Conservation (phyloP, 92 coral and sea anemone genomes). For the Paragorgia papillata region DNA sequence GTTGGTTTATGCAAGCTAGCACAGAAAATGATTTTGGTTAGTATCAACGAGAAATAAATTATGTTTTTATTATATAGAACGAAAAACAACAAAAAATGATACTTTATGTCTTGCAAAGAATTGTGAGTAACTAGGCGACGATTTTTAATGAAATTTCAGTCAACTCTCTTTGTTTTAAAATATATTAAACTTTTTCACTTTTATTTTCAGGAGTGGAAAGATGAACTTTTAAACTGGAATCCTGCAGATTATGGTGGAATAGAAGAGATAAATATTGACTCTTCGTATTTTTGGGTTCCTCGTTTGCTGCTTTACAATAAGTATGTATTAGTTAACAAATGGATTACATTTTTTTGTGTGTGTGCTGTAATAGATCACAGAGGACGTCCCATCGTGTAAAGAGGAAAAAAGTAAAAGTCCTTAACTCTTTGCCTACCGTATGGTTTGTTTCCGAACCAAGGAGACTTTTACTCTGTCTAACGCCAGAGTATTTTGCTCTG, state of each 20-base stretch:
- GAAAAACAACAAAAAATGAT: slow-evolving; percentile 44
- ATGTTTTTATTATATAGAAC: slow-evolving; percentile 21
- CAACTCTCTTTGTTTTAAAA: neutral
- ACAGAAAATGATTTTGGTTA: too few relatives aligned
- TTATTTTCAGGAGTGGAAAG: slow-evolving; percentile 74
- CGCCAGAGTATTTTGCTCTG: too few relatives aligned
- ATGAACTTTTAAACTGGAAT: slow-evolving; percentile 72
- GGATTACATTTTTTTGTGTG: too few relatives aligned
- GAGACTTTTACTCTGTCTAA: too few relatives aligned
- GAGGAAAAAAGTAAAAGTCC: too few relatives aligned
- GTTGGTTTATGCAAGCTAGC: too few relatives aligned
- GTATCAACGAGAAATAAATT: too few relatives aligned
- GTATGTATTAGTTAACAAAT: slow-evolving; percentile 56
- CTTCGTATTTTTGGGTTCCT: slow-evolving; percentile 73
- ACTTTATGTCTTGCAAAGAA: slow-evolving; percentile 29
- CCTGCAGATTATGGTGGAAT: slow-evolving; percentile 70
- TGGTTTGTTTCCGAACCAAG: too few relatives aligned
- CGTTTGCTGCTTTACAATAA: slow-evolving; percentile 78
- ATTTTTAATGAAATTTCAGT: neutral
- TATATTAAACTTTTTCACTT: neutral
- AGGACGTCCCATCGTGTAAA: too few relatives aligned
- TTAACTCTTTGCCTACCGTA: too few relatives aligned
- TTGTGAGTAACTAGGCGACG: slow-evolving; percentile 16
- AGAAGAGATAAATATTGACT: slow-evolving; percentile 65
- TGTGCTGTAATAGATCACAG: too few relatives aligned